phyloP scores from a whole-genome alignment of 2,113 vertebrate species.

The Salvelinus alpinus region DNA sequence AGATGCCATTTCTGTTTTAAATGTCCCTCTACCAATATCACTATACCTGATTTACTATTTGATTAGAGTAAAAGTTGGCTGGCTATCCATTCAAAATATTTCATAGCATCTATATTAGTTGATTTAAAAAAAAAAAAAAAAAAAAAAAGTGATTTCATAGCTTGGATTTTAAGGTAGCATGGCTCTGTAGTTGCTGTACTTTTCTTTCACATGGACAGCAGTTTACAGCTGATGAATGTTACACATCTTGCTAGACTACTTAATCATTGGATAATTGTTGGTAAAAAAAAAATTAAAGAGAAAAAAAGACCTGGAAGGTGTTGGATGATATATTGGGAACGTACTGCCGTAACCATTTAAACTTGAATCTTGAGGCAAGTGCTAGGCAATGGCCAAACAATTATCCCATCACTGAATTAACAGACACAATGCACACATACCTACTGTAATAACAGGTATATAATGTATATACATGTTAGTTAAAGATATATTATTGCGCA shows the following conservation, averaged over 20 bases:
- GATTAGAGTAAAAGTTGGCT: slow-evolving; percentile 71
- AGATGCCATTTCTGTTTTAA: neutral
- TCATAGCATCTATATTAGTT: slow-evolving; percentile 52
- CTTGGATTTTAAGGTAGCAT: slow-evolving; percentile 97
- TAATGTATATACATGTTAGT: slow-evolving; percentile 48
- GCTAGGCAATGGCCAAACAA: slow-evolving; percentile 15
- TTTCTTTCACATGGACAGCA: slow-evolving; percentile 78
- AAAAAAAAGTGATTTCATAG: slow-evolving; percentile 73
- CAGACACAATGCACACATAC: slow-evolving; percentile 14
- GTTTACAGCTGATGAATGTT: slow-evolving; percentile 84
- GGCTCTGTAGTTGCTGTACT: slow-evolving; percentile 83
- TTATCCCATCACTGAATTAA: slow-evolving; percentile 5
- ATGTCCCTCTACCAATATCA: neutral
- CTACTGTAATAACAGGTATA: slow-evolving; percentile 40
- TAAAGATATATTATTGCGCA: slow-evolving; percentile 53
- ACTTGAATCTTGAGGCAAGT: slow-evolving; percentile 21
- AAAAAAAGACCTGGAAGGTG: slow-evolving; percentile 43
- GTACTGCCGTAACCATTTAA: slow-evolving; percentile 8
- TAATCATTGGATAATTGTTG: slow-evolving; percentile 84
- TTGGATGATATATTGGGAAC: neutral
- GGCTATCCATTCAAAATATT: slow-evolving; percentile 49
- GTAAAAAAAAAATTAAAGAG: slow-evolving; percentile 58
- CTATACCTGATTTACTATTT: slow-evolving; percentile 40
- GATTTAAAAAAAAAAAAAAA: slow-evolving; percentile 31
- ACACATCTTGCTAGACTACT: slow-evolving; percentile 88